Evolutionary conservation across 2,113 vertebrate species (phyloP).

Genomic region (Pelodiscus sinensis): DNA sequence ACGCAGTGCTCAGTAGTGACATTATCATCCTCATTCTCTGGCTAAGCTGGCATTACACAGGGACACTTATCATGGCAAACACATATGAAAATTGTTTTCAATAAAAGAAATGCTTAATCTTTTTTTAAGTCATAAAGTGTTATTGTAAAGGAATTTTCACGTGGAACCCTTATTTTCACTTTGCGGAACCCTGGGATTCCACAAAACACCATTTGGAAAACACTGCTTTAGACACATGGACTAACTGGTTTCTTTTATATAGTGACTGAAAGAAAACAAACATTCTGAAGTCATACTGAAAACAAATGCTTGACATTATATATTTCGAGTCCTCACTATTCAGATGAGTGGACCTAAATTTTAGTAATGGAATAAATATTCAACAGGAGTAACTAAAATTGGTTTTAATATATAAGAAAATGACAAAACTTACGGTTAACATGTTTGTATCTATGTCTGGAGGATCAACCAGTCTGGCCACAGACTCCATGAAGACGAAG

Average conservation of each 20-base stretch:
- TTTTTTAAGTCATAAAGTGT: too few species aligned
- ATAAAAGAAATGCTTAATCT: too few species aligned
- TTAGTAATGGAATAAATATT: not conserved
- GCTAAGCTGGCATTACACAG: too few species aligned
- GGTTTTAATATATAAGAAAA: slow-evolving; percentile 33
- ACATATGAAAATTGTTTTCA: too few species aligned
- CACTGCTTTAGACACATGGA: not conserved
- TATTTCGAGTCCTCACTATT: not conserved
- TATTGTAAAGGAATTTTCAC: too few species aligned
- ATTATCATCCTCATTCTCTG: too few species aligned
- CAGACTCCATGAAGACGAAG: slow-evolving; percentile 95
- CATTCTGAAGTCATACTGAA: not conserved
- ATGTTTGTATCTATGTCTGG: slow-evolving; percentile 98
- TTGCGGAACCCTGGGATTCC: too few species aligned
- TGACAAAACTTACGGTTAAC: slow-evolving; percentile 90
- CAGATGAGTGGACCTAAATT: not conserved
- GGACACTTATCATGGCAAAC: too few species aligned
- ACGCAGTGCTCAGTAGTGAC: too few species aligned
- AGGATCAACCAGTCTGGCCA: slow-evolving; percentile 93
- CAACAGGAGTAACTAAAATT: not conserved
- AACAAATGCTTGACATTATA: not conserved
- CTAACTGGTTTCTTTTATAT: not conserved
- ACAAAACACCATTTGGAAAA: too few species aligned
- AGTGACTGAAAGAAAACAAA: not conserved
- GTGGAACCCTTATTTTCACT: too few species aligned